phyloP scores from a whole-genome alignment of 1,140 invertebrate genomes.

The Pseudobourletiella spinata region DNA sequence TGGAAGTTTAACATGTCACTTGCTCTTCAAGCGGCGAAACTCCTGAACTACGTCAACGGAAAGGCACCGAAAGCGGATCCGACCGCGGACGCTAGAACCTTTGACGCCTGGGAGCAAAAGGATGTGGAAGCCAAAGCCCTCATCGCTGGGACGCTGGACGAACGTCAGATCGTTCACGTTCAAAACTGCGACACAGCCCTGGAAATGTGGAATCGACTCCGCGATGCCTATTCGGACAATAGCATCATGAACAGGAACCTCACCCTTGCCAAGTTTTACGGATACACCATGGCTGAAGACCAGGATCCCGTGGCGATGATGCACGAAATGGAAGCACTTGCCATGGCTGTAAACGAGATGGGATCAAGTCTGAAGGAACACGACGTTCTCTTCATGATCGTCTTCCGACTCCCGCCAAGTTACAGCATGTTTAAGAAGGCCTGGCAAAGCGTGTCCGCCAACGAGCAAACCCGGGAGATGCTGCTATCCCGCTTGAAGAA shows the following conservation, averaged over 20 bases:
- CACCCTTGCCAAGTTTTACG: neutral
- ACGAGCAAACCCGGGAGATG: neutral
- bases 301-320: neutral
- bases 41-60: too few relatives aligned
- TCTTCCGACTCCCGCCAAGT: constrained; percentile 35
- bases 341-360: neutral
- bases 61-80: neutral
- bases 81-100: neutral
- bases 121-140: neutral
- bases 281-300: neutral
- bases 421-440: neutral
- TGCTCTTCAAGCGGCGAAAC: neutral
- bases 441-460: neutral
- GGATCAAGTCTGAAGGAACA: neutral
- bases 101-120: neutral
- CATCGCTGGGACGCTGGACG: neutral
- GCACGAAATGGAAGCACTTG: neutral
- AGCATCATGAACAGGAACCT: neutral
- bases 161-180: neutral
- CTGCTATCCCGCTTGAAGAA: neutral
- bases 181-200: neutral
- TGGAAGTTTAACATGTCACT: neutral
- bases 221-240: neutral
- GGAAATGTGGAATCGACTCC: neutral
- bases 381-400: neutral